These are phyloP conservation scores for Pyrgus malvae DNA, from an alignment of 2,888 invertebrate genomes.

Conservation along the genomic window DNA sequence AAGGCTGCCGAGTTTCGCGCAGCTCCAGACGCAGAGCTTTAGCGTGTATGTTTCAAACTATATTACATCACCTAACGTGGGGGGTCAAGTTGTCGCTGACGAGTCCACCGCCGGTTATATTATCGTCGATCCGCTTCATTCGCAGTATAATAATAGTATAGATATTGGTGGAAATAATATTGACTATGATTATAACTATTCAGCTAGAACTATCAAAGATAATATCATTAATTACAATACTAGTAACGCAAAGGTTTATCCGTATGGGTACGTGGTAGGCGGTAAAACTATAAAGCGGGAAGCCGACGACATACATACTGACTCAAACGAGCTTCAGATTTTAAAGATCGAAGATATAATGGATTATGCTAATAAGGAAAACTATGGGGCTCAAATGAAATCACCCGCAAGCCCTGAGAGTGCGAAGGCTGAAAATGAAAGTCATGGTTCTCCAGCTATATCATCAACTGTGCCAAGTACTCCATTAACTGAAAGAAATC, in stretches of 20 bases:
- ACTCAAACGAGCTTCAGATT: conserved; percentile 64
- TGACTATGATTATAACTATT: conserved; percentile 69
- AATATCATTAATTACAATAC: conserved; percentile 59
- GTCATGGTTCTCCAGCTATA: conserved; percentile 57
- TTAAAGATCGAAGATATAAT: conserved; percentile 75
- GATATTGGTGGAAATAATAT: conserved; percentile 57
- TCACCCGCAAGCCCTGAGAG: conserved; percentile 77
- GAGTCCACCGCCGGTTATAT: conserved; percentile 78
- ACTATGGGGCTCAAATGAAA: conserved; percentile 72
- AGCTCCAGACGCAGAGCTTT: conserved; percentile 82
- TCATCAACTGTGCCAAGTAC: conserved; percentile 68
- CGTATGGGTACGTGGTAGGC: conserved; percentile 63
- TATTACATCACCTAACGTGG: conserved; percentile 87
- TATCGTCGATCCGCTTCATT: conserved; percentile 68
- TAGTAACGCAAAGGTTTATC: conserved; percentile 61
- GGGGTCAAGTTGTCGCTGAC: conserved; percentile 85
- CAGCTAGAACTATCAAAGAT: conserved; percentile 61
- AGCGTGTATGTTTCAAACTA: conserved; percentile 82
- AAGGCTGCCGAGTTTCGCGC: conserved; percentile 85
- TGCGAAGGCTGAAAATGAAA: conserved; percentile 66
- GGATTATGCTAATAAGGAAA: conserved; percentile 79
- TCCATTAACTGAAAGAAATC: conserved; percentile 69
- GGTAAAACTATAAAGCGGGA: conserved; percentile 72
- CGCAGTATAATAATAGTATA: conserved; percentile 58
- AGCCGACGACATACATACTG: conserved; percentile 52